Base-by-base conservation (phyloP, 2,888 invertebrate species). In the Acronicta psi region DNA sequence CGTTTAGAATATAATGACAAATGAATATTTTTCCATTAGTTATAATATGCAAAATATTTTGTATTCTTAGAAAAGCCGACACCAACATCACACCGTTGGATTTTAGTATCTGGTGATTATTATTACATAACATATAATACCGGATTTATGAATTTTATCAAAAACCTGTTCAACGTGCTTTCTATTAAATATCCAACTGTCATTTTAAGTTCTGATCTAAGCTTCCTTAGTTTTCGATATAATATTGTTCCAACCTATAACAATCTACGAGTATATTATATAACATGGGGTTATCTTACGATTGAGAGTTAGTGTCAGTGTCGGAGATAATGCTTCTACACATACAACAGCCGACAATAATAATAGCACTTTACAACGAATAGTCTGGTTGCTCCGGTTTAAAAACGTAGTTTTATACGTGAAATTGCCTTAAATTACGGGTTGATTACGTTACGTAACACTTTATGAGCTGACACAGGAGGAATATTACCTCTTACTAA, bases 381-480 rank as follows among this genome's bases (percentile, higher is more conserved):
- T 54, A 59, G 45, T 69, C 55, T 69, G 53, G 67, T 59, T 67
- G 64, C 62, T 59, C 47, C 42, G 55, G 59, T 59, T 56, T 67
- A 49, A 63, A 63, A 59, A 57, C 59, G 55, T 66, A 59, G 57
- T 62, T 57, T 64, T 68, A 59, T 45, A 69, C 64, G 56, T 77
- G 58, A 77, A 81, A 78, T 82, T 75, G 63, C 59, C 65, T 69
- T 53, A 77, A 79, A 82, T 82, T 79, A 73, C 78, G 67, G 42
- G 65, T 69, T 69, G 54, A 72, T 69, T 70, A 58, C 60, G 52
- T 75, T 70, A 65, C 68, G 40, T 65, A 76, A 75, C 43, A 51
- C 57, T 53, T 50, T 59, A 44, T 65, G 46, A 41, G 51, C 18
- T 25, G 59, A 55, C 44, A 57, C 43, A 20, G 37, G 53, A 58